Percentiles rank a stretch among this genome's conserved stretches.
These are phyloP conservation scores for Trachelipus rathkii DNA, from an alignment of 1,140 invertebrate species.

Conservation along the genomic window DNA sequence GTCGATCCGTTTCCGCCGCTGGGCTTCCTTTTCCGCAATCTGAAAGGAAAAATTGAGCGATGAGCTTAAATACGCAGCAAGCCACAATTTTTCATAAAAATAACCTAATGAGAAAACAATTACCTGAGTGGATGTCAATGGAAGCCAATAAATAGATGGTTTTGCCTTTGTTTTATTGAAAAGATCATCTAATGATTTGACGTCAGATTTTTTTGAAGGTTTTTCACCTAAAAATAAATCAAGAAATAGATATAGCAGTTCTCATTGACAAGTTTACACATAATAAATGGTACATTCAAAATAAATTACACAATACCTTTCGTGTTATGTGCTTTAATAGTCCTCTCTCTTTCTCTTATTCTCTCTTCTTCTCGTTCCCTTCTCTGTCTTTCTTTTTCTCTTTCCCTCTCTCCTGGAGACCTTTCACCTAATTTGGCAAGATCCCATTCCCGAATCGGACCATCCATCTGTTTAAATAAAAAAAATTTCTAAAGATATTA, in stretches of 20 bases:
- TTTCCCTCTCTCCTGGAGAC: conserved; percentile 25
- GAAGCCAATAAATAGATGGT: conserved; percentile 29
- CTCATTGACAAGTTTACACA: too few species aligned
- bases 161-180: conserved; percentile 31
- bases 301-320: neutral
- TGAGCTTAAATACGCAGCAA: neutral
- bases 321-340: neutral
- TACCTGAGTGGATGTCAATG: conserved; percentile 23
- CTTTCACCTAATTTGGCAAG: conserved; percentile 25
- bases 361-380: conserved; percentile 19
- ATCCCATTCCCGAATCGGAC: conserved; percentile 24
- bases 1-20: conserved; percentile 24
- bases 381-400: conserved; percentile 28
- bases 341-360: neutral
- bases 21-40: conserved; percentile 29
- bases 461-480: conserved; percentile 3
- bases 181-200: conserved; percentile 28
- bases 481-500: neutral
- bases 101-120: neutral
- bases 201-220: conserved; percentile 19
- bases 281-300: too few species aligned
- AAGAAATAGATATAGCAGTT: too few species aligned
- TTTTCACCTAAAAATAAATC: neutral
- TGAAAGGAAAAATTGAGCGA: neutral
- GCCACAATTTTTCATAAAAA: neutral